phyloP scores from a whole-genome alignment of 2,113 vertebrate genomes.

The Patagioenas fasciata region DNA sequence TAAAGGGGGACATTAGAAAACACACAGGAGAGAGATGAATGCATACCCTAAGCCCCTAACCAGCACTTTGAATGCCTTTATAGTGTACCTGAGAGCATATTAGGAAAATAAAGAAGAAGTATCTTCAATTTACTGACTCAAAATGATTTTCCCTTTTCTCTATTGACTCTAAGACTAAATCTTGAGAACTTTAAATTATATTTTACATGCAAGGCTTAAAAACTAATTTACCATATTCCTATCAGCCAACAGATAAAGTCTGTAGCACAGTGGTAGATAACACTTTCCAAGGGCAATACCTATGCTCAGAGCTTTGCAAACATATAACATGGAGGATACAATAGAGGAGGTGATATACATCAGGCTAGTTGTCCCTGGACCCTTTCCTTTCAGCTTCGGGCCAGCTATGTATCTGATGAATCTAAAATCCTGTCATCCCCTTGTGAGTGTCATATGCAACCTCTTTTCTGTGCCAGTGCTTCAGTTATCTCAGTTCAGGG shows the following conservation, averaged over 20 bases:
- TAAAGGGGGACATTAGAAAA: conserved; percentile 31
- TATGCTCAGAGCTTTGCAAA: conserved; percentile 16
- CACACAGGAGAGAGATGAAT: conserved; percentile 29
- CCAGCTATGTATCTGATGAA: background rate
- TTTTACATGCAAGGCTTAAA: conserved; percentile 18
- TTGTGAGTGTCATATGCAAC: background rate
- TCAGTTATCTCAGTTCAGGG: conserved; percentile 44
- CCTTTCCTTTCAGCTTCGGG: background rate
- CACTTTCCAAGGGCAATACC: background rate
- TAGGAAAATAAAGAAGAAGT: conserved; percentile 44
- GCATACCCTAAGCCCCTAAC: background rate
- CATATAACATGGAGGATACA: background rate
- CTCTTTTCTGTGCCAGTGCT: background rate
- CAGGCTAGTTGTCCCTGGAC: background rate
- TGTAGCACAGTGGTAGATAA: background rate
- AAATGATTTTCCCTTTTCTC: background rate
- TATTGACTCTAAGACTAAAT: conserved; percentile 8
- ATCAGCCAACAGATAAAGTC: background rate
- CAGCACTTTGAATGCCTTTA: background rate
- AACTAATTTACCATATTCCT: conserved; percentile 16
- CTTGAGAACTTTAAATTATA: conserved; percentile 9
- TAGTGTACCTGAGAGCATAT: conserved; percentile 4
- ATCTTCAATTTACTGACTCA: conserved; percentile 28
- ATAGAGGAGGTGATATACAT: conserved; percentile 29
- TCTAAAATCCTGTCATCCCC: conserved; percentile 35